These are phyloP conservation scores for Peromyscus attwateri DNA, from an alignment of 2,797 vertebrate species.

Conservation along the genomic window DNA sequence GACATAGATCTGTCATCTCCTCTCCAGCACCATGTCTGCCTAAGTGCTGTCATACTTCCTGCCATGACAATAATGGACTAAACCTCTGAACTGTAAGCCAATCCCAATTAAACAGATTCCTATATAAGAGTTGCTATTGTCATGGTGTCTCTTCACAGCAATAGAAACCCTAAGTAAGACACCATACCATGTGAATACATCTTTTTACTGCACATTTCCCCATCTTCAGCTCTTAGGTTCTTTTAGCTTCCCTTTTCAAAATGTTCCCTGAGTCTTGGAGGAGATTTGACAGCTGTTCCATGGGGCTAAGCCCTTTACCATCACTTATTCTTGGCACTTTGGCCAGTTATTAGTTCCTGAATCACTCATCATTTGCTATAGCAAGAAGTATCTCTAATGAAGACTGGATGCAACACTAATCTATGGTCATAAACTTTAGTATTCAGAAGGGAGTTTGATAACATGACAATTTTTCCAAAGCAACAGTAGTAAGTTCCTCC, in stretches of 20 bases:
- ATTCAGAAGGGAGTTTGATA: not conserved
- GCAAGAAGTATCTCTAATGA: not conserved
- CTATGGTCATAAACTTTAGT: not conserved
- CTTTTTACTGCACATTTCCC: not conserved
- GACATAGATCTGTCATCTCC: not conserved
- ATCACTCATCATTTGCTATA: not conserved
- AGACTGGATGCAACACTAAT: not conserved
- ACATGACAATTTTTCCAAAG: not conserved
- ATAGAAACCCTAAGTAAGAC: not conserved
- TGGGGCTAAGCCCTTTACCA: not conserved
- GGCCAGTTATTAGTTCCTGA: not conserved
- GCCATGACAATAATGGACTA: not conserved
- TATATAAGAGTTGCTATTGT: not conserved
- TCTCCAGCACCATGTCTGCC: not conserved
- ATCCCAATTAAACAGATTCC: not conserved
- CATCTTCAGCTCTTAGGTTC: not conserved
- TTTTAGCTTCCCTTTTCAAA: not conserved
- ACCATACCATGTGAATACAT: not conserved
- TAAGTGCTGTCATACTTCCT: not conserved
- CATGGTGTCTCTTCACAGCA: not conserved
- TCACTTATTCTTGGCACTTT: not conserved
- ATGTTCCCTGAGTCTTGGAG: not conserved
- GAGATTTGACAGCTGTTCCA: not conserved
- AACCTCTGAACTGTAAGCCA: not conserved
- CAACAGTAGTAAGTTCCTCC: not conserved